A percentile compares a stretch with the other conserved stretches of the same genome.
Conservation (phyloP, 2,113 vertebrate species). For the Cyprinodon variegatus region DNA sequence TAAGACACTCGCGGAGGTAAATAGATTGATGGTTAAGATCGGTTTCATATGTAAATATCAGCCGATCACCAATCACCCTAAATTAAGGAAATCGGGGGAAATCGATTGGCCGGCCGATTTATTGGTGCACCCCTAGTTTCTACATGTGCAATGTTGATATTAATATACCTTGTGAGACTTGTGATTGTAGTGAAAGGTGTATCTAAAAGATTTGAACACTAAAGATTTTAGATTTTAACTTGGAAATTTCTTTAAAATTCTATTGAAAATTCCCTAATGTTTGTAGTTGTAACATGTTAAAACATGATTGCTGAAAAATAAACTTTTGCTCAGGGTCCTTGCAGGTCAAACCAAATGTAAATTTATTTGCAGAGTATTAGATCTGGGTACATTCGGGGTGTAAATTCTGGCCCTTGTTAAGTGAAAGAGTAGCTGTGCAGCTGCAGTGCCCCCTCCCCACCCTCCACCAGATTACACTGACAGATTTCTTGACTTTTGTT, state of each 20-base stretch:
- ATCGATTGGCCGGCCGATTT: no score
- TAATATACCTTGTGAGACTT: no score
- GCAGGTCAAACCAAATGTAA: background rate
- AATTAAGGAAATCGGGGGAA: no score
- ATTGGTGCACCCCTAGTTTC: no score
- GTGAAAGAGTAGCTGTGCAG: slow-evolving; percentile 57
- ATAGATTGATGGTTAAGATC: no score
- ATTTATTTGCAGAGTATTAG: background rate
- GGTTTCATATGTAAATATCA: no score
- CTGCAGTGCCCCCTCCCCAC: slow-evolving; percentile 49
- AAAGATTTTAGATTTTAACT: background rate
- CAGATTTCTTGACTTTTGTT: slow-evolving; percentile 74
- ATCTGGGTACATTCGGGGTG: background rate
- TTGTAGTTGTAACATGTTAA: background rate
- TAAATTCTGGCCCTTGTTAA: slow-evolving; percentile 8
- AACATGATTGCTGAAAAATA: background rate
- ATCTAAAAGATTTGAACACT: background rate
- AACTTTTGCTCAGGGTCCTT: background rate
- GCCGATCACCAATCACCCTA: no score
- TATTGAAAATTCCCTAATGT: background rate
- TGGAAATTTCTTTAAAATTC: background rate
- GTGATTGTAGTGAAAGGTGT: no score
- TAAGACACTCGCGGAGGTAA: no score
- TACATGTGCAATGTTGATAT: no score
- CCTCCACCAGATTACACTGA: slow-evolving; percentile 52